Percentiles rank a stretch among this genome's conserved stretches.
Conservation (phyloP, 2,113 vertebrate species). For the Redunca redunca region DNA sequence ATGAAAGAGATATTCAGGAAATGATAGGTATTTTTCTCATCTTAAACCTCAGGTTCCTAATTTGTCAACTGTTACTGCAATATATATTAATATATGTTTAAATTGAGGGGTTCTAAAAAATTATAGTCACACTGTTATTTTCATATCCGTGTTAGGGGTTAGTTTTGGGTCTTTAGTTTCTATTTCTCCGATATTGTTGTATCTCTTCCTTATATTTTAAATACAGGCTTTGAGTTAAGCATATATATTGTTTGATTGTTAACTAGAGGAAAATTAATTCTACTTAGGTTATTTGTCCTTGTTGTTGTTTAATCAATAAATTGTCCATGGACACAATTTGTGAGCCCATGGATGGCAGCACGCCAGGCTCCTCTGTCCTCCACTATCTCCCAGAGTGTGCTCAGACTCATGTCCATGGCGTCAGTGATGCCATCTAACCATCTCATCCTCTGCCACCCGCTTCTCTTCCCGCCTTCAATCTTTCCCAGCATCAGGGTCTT, state of each 20-base stretch:
- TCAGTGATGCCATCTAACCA: background rate
- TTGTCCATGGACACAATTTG: background rate
- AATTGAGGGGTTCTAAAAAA: background rate
- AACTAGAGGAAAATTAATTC: background rate
- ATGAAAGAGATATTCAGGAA: background rate
- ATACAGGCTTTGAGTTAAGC: background rate
- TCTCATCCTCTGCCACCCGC: background rate
- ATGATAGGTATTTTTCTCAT: background rate
- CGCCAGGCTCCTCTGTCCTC: background rate
- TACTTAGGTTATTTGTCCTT: background rate
- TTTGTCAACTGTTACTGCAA: background rate
- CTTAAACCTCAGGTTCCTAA: background rate
- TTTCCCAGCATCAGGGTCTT: background rate
- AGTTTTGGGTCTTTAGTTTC: background rate
- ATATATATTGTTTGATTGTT: background rate
- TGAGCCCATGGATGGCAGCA: background rate
- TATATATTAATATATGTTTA: background rate
- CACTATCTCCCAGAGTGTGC: background rate
- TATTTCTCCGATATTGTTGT: background rate
- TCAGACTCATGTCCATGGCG: background rate
- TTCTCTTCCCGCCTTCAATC: background rate
- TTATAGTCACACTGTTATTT: background rate
- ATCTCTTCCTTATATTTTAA: background rate
- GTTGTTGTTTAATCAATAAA: background rate
- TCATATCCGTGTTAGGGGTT: background rate